phyloP scores from a whole-genome alignment of 2,888 invertebrate species.

The Siphonodentalium dalli region DNA sequence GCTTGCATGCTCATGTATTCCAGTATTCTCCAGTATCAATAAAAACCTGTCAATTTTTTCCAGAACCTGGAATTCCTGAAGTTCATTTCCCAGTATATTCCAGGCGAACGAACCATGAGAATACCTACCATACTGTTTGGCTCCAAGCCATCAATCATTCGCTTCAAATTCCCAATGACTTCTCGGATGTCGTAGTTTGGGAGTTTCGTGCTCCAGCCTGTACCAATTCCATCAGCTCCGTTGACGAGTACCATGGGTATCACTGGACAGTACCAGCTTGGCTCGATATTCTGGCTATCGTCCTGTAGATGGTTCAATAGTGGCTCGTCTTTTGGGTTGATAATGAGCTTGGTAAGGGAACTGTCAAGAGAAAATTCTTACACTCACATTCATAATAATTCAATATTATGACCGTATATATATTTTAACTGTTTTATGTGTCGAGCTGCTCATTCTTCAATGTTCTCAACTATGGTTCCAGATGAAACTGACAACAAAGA shows the following conservation, averaged over 20 bases:
- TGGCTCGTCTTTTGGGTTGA: slow-evolving; percentile 88
- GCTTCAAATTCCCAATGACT: slow-evolving; percentile 78
- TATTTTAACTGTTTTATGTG: too few relatives aligned
- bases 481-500: too few relatives aligned
- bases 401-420: too few relatives aligned
- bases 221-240: slow-evolving; percentile 97
- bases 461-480: too few relatives aligned
- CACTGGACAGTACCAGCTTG: slow-evolving; percentile 91
- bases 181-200: slow-evolving; percentile 95
- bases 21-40: too few relatives aligned
- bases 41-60: too few relatives aligned
- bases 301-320: slow-evolving; percentile 87
- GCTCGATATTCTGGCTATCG: slow-evolving; percentile 94
- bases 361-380: slow-evolving; percentile 42
- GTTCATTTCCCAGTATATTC: too few relatives aligned
- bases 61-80: too few relatives aligned
- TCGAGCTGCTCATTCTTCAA: too few relatives aligned
- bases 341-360: slow-evolving; percentile 76
- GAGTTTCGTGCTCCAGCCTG: slow-evolving; percentile 98
- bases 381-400: too few relatives aligned
- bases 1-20: too few relatives aligned
- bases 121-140: slow-evolving; percentile 73
- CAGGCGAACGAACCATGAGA: too few relatives aligned
- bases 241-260: slow-evolving; percentile 97
- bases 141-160: slow-evolving; percentile 80